These are phyloP conservation scores for Hirtodrosophila duncani DNA, from an alignment of 2,888 invertebrate genomes.

Conservation along the genomic window DNA sequence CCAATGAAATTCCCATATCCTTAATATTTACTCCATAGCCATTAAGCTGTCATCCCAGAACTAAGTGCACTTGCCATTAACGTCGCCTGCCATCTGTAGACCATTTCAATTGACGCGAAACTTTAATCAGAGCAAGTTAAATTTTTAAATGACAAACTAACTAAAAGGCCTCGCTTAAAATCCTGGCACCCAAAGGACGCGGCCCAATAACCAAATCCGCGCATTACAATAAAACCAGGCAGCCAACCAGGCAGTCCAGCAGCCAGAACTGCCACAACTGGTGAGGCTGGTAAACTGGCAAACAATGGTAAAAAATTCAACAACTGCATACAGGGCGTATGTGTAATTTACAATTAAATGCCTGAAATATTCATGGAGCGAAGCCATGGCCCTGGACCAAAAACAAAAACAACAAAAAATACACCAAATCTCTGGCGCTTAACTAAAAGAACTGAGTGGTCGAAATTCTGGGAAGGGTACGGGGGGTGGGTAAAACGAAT, in stretches of 20 bases:
- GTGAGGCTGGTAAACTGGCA: constrained; percentile 27
- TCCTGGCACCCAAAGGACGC: constrained; percentile 34
- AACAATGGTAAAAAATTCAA: constrained; percentile 58
- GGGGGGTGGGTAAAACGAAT: neutral
- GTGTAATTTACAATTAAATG: constrained; percentile 71
- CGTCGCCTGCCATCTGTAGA: too few relatives aligned
- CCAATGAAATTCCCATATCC: too few relatives aligned
- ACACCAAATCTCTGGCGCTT: constrained; percentile 54
- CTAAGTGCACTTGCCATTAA: too few relatives aligned
- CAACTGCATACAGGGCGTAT: constrained; percentile 56
- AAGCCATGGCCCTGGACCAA: neutral
- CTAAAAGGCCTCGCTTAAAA: neutral
- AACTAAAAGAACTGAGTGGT: constrained; percentile 34
- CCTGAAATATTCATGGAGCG: constrained; percentile 58
- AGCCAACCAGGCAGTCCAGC: constrained; percentile 20
- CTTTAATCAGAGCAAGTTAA: constrained; percentile 48
- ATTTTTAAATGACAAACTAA: constrained; percentile 39
- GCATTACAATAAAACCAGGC: constrained; percentile 21
- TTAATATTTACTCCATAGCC: too few relatives aligned
- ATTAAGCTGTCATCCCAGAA: too few relatives aligned
- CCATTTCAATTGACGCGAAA: constrained; percentile 26
- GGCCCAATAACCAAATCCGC: constrained; percentile 58
- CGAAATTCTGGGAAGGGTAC: neutral
- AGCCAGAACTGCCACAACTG: constrained; percentile 3
- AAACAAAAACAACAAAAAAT: constrained; percentile 24